These are phyloP conservation scores for Poeciliopsis retropinna DNA, from an alignment of 2,113 vertebrate species.

Conservation along the genomic window DNA sequence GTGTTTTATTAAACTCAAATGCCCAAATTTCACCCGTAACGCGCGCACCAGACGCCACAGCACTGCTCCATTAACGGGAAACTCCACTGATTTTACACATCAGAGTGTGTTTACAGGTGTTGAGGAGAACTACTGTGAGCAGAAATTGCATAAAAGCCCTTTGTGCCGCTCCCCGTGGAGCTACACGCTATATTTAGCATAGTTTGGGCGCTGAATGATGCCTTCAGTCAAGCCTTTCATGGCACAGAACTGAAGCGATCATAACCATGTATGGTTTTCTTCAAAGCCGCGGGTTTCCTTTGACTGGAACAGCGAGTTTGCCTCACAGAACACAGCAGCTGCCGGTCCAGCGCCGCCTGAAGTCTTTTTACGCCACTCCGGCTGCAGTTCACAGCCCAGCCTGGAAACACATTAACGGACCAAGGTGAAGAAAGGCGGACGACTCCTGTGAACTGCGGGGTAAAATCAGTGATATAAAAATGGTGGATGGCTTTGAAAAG, in stretches of 20 bases:
- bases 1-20: constrained; percentile 1
- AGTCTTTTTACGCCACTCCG: neutral
- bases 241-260: neutral
- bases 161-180: constrained; percentile 17
- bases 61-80: constrained; percentile 1
- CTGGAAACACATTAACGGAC: neutral
- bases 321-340: neutral
- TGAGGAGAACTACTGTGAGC: constrained; percentile 10
- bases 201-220: neutral
- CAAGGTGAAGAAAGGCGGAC: neutral
- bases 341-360: neutral
- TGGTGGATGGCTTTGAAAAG: neutral
- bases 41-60: neutral
- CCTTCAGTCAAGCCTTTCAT: constrained; percentile 9
- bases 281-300: neutral
- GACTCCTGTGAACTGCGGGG: neutral
- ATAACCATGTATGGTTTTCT: constrained; percentile 1
- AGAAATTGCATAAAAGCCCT: constrained; percentile 2
- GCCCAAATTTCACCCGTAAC: constrained; percentile 8
- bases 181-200: constrained; percentile 18
- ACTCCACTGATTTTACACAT: constrained; percentile 17
- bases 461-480: neutral
- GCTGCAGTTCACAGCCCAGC: neutral
- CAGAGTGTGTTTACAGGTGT: constrained; percentile 35
- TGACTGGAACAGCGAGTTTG: constrained; percentile 2